Evolutionary conservation across 2,113 vertebrate genomes (phyloP).

Genomic region (Menura novaehollandiae): DNA sequence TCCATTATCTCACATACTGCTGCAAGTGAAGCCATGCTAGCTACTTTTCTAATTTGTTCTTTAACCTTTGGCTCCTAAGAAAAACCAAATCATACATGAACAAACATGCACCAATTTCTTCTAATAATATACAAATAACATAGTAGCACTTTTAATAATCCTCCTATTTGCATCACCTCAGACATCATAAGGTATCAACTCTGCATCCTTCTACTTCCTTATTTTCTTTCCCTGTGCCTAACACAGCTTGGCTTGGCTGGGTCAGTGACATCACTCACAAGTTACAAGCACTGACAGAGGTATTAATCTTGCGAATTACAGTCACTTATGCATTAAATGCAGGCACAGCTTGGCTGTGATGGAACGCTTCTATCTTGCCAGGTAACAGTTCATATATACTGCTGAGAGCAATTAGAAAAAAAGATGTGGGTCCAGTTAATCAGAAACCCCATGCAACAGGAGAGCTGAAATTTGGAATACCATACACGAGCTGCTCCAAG

Average conservation of each 20-base stretch:
- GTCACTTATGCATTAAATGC: not conserved
- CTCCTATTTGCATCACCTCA: not conserved
- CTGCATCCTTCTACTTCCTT: not conserved
- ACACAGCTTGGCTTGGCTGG: not conserved
- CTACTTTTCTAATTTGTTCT: slow-evolving; percentile 76
- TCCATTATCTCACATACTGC: slow-evolving; percentile 73
- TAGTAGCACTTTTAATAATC: not conserved
- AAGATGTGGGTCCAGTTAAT: rapidly evolving
- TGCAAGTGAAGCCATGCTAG: slow-evolving; percentile 82
- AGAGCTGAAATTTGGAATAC: not conserved
- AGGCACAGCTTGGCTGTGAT: not conserved
- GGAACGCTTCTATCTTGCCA: not conserved
- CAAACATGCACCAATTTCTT: not conserved
- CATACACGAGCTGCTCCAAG: not conserved
- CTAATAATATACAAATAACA: not conserved
- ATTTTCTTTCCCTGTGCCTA: not conserved
- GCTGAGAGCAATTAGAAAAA: not conserved
- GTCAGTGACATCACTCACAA: not conserved
- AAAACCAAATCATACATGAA: not conserved
- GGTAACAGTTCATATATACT: not conserved
- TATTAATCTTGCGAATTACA: not conserved
- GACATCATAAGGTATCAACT: not conserved
- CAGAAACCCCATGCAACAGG: not conserved
- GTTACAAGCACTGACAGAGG: not conserved
- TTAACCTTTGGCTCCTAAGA: slow-evolving; percentile 72